Evolutionary conservation across 2,888 invertebrate genomes (phyloP).

Genomic region (Drosophila emarginata): DNA sequence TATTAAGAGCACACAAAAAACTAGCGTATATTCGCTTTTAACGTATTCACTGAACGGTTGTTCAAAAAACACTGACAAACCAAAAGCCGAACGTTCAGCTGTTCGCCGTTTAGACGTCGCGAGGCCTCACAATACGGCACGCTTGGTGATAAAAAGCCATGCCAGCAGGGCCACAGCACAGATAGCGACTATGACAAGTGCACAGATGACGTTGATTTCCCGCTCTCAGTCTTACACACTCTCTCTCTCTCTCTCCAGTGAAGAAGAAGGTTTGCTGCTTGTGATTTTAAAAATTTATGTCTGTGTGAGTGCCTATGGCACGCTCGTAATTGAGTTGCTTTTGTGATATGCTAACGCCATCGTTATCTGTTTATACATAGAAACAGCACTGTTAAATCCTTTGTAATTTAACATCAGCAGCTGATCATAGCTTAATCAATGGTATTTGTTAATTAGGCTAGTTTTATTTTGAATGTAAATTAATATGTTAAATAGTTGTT

Average conservation of each 20-base stretch:
- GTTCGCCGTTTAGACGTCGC: constrained; percentile 24
- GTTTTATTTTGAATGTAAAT: too few species aligned
- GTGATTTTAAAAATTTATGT: neutral
- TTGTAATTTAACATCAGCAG: neutral
- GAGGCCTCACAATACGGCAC: neutral
- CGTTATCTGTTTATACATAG: neutral
- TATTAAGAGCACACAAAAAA: constrained; percentile 29
- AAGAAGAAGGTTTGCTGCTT: neutral
- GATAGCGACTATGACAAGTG: neutral
- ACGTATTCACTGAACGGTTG: constrained; percentile 52
- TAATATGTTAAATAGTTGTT: too few species aligned
- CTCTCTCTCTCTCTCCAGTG: neutral
- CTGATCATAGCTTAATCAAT: neutral
- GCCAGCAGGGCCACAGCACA: constrained; percentile 11
- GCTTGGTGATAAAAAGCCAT: neutral
- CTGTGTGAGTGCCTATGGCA: neutral
- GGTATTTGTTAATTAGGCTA: too few species aligned
- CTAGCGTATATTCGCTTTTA: constrained; percentile 24
- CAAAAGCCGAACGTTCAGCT: constrained; percentile 36
- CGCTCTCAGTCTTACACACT: neutral
- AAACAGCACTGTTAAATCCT: neutral
- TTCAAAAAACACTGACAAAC: constrained; percentile 67
- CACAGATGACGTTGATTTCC: neutral
- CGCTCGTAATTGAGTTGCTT: neutral
- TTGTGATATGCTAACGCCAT: neutral